Evolutionary conservation across 2,888 invertebrate genomes (phyloP), one percentile per base, ranked within the genome.

Genomic region (Eurois occulta): DNA sequence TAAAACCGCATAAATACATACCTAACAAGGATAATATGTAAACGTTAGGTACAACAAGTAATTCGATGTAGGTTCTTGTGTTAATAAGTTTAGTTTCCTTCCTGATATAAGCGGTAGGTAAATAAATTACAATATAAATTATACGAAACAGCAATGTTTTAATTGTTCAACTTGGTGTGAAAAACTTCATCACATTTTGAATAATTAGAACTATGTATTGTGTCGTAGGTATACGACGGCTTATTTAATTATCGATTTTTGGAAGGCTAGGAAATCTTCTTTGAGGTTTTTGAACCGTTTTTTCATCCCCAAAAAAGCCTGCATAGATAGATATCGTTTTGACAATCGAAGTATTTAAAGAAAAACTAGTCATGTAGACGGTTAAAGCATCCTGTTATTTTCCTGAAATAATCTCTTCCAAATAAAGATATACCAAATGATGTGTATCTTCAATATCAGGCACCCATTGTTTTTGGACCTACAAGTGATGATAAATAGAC

Each of bases 71-170:
- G 83, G 83, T 79, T 76, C 75, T 83, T 65, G 68, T 73, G 48
- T 32, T 84, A 66, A 83, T 82, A 80, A 83, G 65, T 75, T 67
- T 11, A 77, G 77, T 87, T 89, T 86, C 87, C 87, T 87, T 82
- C 88, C 89, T 82, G 55, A 69, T 65, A 77, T 24, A 73, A n/a
- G 16, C 64, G 43, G 32, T 75, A 78, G 71, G 78, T 76, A 83
- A 76, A 81, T 85, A 83, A 67, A 83, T 84, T 77, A 76, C 41
- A 81, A 80, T 81, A 81, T 24, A 76, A 74, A 78, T 85, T 66
- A 46, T 58, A 75, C 52, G 41, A 78, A 81, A 68, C 64, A 75
- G 62, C 73, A 69, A 75, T 77, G 79, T 74, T 48, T 72, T 72
- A 70, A 75, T 48, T 52, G 46, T 64, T 70, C 46, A 70, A 72